A percentile compares a stretch with the other conserved stretches of the same genome.
These are phyloP conservation scores for Sorex maritimensis DNA, from an alignment of 2,797 vertebrate species.

Conservation along the genomic window DNA sequence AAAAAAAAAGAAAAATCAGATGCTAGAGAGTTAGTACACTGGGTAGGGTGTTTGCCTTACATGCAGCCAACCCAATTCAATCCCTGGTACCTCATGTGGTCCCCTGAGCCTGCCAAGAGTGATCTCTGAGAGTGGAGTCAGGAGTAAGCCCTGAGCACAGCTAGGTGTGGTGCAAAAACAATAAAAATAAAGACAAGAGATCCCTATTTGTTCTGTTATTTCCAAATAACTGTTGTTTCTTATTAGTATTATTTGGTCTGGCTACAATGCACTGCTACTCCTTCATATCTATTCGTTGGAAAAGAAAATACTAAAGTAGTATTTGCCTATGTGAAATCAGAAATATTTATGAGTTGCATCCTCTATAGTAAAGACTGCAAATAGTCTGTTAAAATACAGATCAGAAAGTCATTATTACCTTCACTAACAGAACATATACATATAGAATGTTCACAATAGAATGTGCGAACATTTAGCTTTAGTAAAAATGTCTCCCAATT, in stretches of 20 bases:
- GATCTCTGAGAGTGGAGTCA: too few relatives aligned
- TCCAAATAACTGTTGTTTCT: constrained; percentile 20
- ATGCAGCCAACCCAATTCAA: too few relatives aligned
- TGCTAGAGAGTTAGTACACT: too few relatives aligned
- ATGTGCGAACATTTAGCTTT: neutral
- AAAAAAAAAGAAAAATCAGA: too few relatives aligned
- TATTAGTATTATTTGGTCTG: neutral
- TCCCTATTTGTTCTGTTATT: neutral
- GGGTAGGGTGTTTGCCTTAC: too few relatives aligned
- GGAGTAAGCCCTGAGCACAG: too few relatives aligned
- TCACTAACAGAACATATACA: neutral
- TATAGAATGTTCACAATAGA: neutral
- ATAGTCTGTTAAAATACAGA: constrained; percentile 14
- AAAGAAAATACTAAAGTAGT: constrained; percentile 20
- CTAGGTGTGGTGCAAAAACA: neutral
- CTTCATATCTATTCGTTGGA: neutral
- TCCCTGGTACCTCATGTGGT: too few relatives aligned
- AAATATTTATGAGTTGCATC: neutral
- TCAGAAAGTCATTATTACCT: neutral
- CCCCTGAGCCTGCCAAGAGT: too few relatives aligned
- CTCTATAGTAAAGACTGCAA: neutral
- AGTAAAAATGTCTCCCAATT: neutral
- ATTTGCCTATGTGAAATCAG: neutral
- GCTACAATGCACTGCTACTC: neutral
- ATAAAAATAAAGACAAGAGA: neutral